Evolutionary conservation across 2,113 vertebrate species (phyloP), one percentile per base, ranked within the genome.

Genomic region (Cavia porcellus): DNA sequence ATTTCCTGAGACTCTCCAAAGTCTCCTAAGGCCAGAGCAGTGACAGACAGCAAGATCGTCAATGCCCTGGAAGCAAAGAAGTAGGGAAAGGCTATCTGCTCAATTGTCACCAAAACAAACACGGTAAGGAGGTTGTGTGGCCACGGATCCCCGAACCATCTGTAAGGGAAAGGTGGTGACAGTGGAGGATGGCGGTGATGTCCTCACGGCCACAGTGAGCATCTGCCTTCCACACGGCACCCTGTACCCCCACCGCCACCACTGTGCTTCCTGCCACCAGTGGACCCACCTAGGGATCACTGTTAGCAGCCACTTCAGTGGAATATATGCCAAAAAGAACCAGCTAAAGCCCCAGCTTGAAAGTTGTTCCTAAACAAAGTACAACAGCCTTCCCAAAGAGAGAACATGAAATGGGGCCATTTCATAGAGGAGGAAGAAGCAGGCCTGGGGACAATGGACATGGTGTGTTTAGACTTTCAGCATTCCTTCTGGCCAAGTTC

Each of bases 401-500:
- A 94, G n/a, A 85, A 47, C 50, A 0, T 86, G 92, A 93, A 83
- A 82, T n/a, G 28, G 10, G 38, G 66, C 90, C 38, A 13, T 61
- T 82, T 25, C 61, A 62, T 32, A 59, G 45, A 86, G 52, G 91
- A 84, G 50, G 68, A 0, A 80, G 52, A 72, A 52, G 55, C 19
- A 85, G 88, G 50, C 62, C 32, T 38, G 24, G 68, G 91, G 74
- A 55, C 7, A 0, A 75, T 50, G 61, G 64, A 28, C 74, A 66
- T 79, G 88, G 90, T 75, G 15, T 72, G 89, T 97, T 93, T 87
- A 95, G 59, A 81, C 81, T 24, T 92, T 86, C 80, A 84, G n/a
- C 96, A 89, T 96, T 91, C 92, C 61, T 66, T 24, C 66, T 11
- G 24, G 96, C 79, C 74, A 82, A 86, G 45, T 70, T 84, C 74